These are phyloP conservation scores for Pseudopipra pipra DNA, from an alignment of 2,113 vertebrate genomes.

Conservation along the genomic window DNA sequence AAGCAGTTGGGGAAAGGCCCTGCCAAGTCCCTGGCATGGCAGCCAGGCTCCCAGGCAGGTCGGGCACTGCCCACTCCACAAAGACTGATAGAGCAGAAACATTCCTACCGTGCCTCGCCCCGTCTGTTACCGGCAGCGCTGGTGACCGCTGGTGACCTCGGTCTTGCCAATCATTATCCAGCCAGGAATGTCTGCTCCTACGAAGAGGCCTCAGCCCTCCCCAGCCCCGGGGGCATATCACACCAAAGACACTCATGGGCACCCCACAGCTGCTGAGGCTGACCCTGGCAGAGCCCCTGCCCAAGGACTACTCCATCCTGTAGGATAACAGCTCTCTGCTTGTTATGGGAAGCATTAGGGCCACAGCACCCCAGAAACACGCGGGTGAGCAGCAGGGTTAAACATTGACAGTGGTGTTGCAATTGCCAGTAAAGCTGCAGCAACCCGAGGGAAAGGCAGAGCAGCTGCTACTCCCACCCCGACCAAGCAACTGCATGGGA, in stretches of 20 bases:
- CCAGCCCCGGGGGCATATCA: accelerated
- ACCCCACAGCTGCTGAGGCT: not conserved
- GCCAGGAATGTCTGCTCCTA: accelerated
- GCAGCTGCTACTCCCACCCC: not conserved
- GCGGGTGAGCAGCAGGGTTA: not conserved
- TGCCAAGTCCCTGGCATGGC: not conserved
- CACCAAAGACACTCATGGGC: not conserved
- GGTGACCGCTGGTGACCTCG: not conserved
- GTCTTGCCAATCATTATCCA: not conserved
- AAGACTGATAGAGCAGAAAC: not conserved
- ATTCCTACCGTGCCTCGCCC: not conserved
- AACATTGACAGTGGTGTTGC: not conserved
- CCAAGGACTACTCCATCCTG: not conserved
- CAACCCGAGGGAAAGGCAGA: not conserved
- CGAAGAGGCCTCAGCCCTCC: not conserved
- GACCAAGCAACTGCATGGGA: accelerated
- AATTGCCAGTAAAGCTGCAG: not conserved
- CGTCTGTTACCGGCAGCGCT: not conserved
- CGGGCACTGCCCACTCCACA: not conserved
- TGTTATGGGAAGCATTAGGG: accelerated
- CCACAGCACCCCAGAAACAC: not conserved
- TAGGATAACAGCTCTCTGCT: accelerated
- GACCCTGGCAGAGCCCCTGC: not conserved
- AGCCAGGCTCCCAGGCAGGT: no score
- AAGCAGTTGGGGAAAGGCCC: not conserved